These are phyloP conservation scores for Dascillus cervinus DNA, from an alignment of 2,888 invertebrate species.

Conservation along the genomic window DNA sequence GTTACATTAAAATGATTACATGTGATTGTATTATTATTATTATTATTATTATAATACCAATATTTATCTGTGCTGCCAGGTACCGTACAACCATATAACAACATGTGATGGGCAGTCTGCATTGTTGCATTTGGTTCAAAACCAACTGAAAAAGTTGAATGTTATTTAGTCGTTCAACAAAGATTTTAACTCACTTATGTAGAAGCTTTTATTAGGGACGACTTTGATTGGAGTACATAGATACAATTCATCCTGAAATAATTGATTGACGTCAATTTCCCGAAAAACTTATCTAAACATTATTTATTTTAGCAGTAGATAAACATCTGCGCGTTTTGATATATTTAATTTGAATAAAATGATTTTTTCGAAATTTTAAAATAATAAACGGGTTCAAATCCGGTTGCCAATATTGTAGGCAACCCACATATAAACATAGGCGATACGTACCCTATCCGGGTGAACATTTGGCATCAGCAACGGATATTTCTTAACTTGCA, in stretches of 20 bases:
- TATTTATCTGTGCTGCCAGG: slow-evolving; percentile 66
- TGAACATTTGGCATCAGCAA: slow-evolving; percentile 77
- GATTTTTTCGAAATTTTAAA: no score
- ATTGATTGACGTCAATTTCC: no score
- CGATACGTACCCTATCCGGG: slow-evolving; percentile 62
- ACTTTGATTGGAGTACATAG: slow-evolving; percentile 86
- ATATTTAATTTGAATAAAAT: no score
- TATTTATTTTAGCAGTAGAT: background rate
- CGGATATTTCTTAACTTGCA: slow-evolving; percentile 51
- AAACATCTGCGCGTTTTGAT: no score
- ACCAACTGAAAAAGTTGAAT: slow-evolving; percentile 56
- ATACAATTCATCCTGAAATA: slow-evolving; percentile 81
- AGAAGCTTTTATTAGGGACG: slow-evolving; percentile 66
- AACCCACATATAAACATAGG: slow-evolving; percentile 10
- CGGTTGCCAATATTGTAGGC: no score
- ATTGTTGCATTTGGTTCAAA: slow-evolving; percentile 89
- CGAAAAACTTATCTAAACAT: no score
- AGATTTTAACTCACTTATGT: slow-evolving; percentile 58
- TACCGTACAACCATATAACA: slow-evolving; percentile 80
- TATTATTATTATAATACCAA: slow-evolving; percentile 49
- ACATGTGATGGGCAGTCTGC: slow-evolving; percentile 88
- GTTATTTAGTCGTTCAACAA: slow-evolving; percentile 2
- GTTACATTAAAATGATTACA: background rate
- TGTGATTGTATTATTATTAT: slow-evolving; percentile 26
- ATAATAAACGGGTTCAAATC: no score